phyloP scores from a whole-genome alignment of 1,140 invertebrate genomes.

The Teleopsis dalmanni region DNA sequence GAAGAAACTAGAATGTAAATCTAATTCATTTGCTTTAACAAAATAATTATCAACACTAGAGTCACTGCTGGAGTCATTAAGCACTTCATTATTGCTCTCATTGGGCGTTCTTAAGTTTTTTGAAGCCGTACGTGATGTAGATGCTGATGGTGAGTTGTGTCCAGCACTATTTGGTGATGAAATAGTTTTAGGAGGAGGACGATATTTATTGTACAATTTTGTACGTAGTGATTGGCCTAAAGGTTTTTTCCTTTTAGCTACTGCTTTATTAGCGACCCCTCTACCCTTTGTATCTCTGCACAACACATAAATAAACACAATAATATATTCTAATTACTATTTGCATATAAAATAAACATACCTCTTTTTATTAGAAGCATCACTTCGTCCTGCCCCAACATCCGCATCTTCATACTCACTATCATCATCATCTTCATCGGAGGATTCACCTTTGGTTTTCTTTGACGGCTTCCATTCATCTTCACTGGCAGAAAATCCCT shows the following conservation, averaged over 20 bases:
- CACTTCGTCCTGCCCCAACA: conserved; percentile 4
- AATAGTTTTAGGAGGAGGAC: conserved; percentile 38
- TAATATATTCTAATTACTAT: not conserved
- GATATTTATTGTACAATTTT: conserved; percentile 40
- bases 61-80: conserved; percentile 32
- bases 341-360: conserved; percentile 8
- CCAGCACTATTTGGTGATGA: conserved; percentile 19
- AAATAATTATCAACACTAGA: conserved; percentile 41
- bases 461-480: conserved; percentile 40
- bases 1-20: conserved; percentile 40
- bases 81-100: conserved; percentile 27
- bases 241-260: conserved; percentile 32
- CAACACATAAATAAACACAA: not conserved
- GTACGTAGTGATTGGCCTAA: conserved; percentile 36
- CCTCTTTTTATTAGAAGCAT: conserved; percentile 14
- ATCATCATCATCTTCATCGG: conserved; percentile 39
- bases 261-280: conserved; percentile 6
- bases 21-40: conserved; percentile 38
- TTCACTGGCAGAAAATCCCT: conserved; percentile 39
- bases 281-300: conserved; percentile 5
- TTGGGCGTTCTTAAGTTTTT: conserved; percentile 43
- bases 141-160: conserved; percentile 34
- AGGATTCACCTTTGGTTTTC: conserved; percentile 31
- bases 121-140: conserved; percentile 30
- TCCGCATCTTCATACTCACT: conserved; percentile 33